phyloP scores from a whole-genome alignment of 1,140 invertebrate genomes.

The Tetragnatha versicolor region DNA sequence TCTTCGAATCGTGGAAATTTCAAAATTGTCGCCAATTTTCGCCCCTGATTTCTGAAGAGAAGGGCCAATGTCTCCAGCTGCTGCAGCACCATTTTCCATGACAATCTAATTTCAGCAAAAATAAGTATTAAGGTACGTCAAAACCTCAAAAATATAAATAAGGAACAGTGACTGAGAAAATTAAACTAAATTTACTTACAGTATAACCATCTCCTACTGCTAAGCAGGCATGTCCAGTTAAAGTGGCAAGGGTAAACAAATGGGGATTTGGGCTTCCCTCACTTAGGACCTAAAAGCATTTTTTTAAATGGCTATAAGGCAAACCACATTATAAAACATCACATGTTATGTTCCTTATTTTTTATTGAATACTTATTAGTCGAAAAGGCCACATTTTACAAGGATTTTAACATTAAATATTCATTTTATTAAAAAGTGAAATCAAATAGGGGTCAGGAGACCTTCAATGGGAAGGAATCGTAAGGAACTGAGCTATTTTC shows the following conservation, averaged over 20 bases:
- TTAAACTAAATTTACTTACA: slow-evolving; percentile 68
- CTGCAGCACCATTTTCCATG: slow-evolving; percentile 91
- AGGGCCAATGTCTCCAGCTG: slow-evolving; percentile 69
- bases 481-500: too few species aligned
- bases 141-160: background rate
- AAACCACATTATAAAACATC: background rate
- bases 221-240: slow-evolving; percentile 86
- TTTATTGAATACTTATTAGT: too few species aligned
- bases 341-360: too few species aligned
- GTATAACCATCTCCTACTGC: slow-evolving; percentile 81
- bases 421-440: too few species aligned
- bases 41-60: slow-evolving; percentile 78
- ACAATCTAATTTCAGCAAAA: slow-evolving; percentile 70
- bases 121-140: background rate
- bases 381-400: too few species aligned
- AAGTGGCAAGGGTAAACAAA: slow-evolving; percentile 92
- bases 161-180: too few species aligned
- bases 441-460: too few species aligned
- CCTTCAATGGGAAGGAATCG: too few species aligned
- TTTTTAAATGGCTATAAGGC: background rate
- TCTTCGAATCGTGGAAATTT: slow-evolving; percentile 84
- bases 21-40: slow-evolving; percentile 84
- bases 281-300: background rate
- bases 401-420: too few species aligned
- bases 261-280: slow-evolving; percentile 72